Evolutionary conservation across 2,797 vertebrate species (phyloP), one percentile per base, ranked within the genome.

Genomic region (Aulostomus chinensis): DNA sequence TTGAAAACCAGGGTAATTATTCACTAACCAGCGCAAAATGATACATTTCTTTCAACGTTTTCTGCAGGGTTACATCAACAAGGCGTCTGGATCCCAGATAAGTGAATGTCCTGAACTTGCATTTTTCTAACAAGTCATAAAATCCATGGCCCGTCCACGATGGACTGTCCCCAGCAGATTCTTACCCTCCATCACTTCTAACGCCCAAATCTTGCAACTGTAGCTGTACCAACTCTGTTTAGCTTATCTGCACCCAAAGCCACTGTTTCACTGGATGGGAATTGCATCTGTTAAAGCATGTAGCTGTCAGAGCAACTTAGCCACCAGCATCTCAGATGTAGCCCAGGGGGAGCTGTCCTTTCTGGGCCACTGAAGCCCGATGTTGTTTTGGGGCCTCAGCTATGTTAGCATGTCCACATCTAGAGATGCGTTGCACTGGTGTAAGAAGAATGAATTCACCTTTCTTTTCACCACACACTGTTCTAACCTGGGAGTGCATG

Each of bases 301-400:
- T 88, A 78, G 79, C 88, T 89, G 86, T 86, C 90, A 89, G 59
- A 83, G 82, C 63, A 45, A 68, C 70, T 90, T 81, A 89, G 64
- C 76, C 68, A 80, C 71, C 74, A 84, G 71, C 63, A 37, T 76
- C 62, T 73, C 71, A 84, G 78, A 86, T 33, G 24, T 42, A 76
- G 76, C 85, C 86, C 65, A 67, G 38, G 64, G 88, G 86, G 68
- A 79, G 58, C 72, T 79, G 72, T 83, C 77, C 71, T 86, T 89
- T 89, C 86, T 90, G 80, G 79, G 76, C 84, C 88, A 80, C 38
- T 84, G 74, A 56, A 83, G 81, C 72, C 76, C 32, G 31, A 65
- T 82, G 85, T 80, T 52, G 59, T 81, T 85, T 73, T 63, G 58
- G 73, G 76, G 79, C 66, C 65, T 74, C 4, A 9, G 57, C 49